Conservation (phyloP, 64 coral and sea anemone species). For the Cladopsammia gracilis region DNA sequence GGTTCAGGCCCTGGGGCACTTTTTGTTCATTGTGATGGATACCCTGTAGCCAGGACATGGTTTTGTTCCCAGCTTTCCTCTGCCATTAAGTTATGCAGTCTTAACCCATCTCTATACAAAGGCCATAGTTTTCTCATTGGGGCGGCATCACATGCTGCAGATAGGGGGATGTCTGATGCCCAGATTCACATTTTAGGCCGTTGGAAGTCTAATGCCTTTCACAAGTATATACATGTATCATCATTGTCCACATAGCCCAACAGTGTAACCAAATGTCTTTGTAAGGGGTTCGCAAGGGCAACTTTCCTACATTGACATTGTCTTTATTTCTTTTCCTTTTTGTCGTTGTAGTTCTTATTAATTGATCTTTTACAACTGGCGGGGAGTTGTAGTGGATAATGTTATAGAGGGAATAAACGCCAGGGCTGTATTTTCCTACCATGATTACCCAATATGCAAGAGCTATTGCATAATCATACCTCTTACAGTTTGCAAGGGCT, state of each 20-base stretch:
- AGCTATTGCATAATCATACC: too few relatives aligned
- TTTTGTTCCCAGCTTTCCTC: too few relatives aligned
- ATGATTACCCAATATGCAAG: background rate
- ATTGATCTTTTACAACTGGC: constrained; percentile 3
- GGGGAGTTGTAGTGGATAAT: background rate
- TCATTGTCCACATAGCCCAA: background rate
- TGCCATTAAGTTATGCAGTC: background rate
- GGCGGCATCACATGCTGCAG: constrained; percentile 43
- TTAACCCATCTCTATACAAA: constrained; percentile 30
- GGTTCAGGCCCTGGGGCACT: too few relatives aligned
- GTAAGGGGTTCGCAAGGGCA: too few relatives aligned
- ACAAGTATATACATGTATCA: constrained; percentile 21
- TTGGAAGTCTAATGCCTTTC: constrained; percentile 44
- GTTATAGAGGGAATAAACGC: background rate
- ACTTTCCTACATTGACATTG: background rate
- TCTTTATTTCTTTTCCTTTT: background rate
- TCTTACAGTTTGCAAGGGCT: too few relatives aligned
- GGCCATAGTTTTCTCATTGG: constrained; percentile 55
- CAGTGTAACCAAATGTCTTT: too few relatives aligned
- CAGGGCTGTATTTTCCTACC: background rate
- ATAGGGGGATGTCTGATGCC: constrained; percentile 27
- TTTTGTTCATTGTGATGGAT: too few relatives aligned
- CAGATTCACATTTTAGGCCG: constrained; percentile 32
- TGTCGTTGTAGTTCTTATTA: background rate
- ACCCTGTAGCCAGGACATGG: too few relatives aligned